These are phyloP conservation scores for Drosophila ohnishii DNA, from an alignment of 1,140 invertebrate genomes.

Conservation along the genomic window DNA sequence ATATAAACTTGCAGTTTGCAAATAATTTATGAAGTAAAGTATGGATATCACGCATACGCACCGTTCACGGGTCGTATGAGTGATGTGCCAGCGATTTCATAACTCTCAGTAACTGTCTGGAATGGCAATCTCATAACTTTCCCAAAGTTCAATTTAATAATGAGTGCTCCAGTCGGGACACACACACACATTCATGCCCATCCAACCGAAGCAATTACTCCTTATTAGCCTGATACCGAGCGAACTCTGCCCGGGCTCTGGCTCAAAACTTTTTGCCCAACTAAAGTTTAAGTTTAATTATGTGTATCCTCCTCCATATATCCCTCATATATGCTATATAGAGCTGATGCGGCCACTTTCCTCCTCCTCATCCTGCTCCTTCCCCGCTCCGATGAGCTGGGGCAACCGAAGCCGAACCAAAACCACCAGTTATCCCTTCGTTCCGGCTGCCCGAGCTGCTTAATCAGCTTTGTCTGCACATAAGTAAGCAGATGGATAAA, in stretches of 20 bases:
- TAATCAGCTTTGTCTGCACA: conserved; percentile 49
- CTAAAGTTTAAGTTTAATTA: conserved; percentile 42
- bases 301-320: conserved; percentile 38
- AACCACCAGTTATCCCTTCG: conserved; percentile 27
- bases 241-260: neutral
- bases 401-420: conserved; percentile 5
- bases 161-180: neutral
- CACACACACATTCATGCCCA: conserved; percentile 5
- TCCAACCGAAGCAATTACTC: conserved; percentile 16
- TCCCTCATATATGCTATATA: neutral
- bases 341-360: conserved; percentile 6
- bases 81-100: neutral
- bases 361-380: neutral
- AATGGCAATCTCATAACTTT: neutral
- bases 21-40: too few relatives aligned
- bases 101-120: neutral
- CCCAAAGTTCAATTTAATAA: conserved; percentile 10
- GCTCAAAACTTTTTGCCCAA: conserved; percentile 22
- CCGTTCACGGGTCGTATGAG: conserved; percentile 1
- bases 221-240: conserved; percentile 3
- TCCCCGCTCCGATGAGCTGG: conserved; percentile 4
- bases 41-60: too few relatives aligned
- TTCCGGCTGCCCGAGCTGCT: conserved; percentile 38
- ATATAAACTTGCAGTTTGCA: too few relatives aligned
- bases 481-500: conserved; percentile 49